Evolutionary conservation across 2,888 invertebrate genomes (phyloP).

Genomic region (Calameuta idolon): DNA sequence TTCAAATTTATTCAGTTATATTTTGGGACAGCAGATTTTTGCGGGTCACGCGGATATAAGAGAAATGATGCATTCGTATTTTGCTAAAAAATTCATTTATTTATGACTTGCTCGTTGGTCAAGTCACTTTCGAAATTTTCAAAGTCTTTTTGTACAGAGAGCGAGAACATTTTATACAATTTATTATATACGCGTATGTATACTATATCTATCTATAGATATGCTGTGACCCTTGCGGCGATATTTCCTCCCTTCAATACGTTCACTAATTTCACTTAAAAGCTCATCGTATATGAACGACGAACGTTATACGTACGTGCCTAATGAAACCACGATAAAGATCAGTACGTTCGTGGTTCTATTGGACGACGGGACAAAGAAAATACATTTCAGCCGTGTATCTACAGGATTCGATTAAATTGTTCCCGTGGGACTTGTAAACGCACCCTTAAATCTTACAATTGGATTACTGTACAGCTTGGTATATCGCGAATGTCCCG

Average conservation of each 20-base stretch:
- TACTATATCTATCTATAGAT: constrained; percentile 12
- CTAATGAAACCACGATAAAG: constrained; percentile 28
- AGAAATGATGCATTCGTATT: neutral
- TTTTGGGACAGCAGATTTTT: no score
- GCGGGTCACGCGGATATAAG: no score
- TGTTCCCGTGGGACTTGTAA: constrained; percentile 15
- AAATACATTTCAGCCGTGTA: neutral
- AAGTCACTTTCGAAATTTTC: constrained; percentile 31
- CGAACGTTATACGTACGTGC: no score
- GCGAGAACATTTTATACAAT: constrained; percentile 56
- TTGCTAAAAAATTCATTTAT: constrained; percentile 64
- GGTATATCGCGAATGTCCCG: neutral
- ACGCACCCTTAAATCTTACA: constrained; percentile 8
- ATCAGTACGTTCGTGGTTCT: constrained; percentile 49
- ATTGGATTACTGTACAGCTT: constrained; percentile 33
- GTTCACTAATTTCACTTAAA: neutral
- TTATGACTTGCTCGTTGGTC: constrained; percentile 42
- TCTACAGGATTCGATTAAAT: no score
- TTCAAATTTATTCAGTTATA: no score
- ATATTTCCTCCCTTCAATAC: constrained; percentile 7
- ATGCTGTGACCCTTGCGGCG: constrained; percentile 16
- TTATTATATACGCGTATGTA: constrained; percentile 31
- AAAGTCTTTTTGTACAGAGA: constrained; percentile 56
- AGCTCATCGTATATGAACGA: neutral
- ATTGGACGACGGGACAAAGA: neutral